phyloP scores from a whole-genome alignment of 2,797 vertebrate species.

The Megaceryle alcyon region DNA sequence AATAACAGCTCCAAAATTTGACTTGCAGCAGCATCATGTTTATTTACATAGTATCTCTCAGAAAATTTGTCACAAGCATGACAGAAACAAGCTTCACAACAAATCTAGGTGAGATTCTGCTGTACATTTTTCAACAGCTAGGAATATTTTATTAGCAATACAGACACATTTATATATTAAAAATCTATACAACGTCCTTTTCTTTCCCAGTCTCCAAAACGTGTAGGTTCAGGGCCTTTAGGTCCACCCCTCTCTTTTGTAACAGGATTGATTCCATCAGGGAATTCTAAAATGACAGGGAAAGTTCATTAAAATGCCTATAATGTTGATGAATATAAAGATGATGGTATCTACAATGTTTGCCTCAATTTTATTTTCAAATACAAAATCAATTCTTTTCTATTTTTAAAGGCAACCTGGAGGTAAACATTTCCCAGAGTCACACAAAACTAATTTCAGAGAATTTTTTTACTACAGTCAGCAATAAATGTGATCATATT shows the following conservation, averaged over 20 bases:
- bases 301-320: conserved; percentile 7
- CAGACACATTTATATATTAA: conserved; percentile 65
- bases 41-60: background rate
- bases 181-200: conserved; percentile 98
- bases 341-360: background rate
- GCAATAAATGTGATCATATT: background rate
- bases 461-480: background rate
- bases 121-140: background rate
- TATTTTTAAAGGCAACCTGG: background rate
- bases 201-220: conserved; percentile 97
- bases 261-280: conserved; percentile 89
- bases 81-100: background rate
- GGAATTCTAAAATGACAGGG: conserved; percentile 83
- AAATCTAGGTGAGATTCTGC: background rate
- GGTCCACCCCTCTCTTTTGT: conserved; percentile 96
- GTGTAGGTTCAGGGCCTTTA: conserved; percentile 94
- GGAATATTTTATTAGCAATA: background rate
- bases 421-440: background rate
- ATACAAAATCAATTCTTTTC: background rate
- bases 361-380: background rate
- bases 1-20: background rate
- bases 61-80: background rate
- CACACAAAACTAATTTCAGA: background rate
- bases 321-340: background rate
- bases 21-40: background rate